Conservation (phyloP, 2,113 vertebrate genomes). For the Chaetodon auriga region DNA sequence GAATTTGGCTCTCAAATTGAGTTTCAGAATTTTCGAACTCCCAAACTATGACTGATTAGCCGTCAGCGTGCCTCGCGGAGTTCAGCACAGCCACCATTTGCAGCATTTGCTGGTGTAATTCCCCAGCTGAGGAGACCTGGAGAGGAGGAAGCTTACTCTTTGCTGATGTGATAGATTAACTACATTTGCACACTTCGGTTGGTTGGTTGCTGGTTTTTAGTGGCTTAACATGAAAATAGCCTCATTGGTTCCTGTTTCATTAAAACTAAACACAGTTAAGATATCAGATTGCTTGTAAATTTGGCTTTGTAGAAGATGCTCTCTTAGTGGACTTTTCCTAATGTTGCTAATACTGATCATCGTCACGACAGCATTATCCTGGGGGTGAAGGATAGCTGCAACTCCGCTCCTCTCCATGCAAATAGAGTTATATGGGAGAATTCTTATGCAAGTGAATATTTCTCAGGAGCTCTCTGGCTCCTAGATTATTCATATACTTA, state of each 20-base stretch:
- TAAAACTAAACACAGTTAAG: background rate
- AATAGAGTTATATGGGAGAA: background rate
- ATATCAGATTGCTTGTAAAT: background rate
- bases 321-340: background rate
- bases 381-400: background rate
- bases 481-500: background rate
- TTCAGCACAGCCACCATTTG: conserved; percentile 7
- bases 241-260: background rate
- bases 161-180: conserved; percentile 1
- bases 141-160: background rate
- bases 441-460: conserved; percentile 12
- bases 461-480: background rate
- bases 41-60: conserved; percentile 49
- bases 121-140: background rate
- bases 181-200: background rate
- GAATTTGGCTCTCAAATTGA: conserved; percentile 9
- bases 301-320: background rate
- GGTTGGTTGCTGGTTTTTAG: background rate
- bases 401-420: background rate
- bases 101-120: conserved; percentile 25
- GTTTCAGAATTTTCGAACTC: conserved; percentile 20
- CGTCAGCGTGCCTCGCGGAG: conserved; percentile 12
- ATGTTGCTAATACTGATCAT: background rate
- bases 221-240: background rate
- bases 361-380: background rate